phyloP scores from a whole-genome alignment of 2,888 invertebrate species.

The Halictus quadricinctus region DNA sequence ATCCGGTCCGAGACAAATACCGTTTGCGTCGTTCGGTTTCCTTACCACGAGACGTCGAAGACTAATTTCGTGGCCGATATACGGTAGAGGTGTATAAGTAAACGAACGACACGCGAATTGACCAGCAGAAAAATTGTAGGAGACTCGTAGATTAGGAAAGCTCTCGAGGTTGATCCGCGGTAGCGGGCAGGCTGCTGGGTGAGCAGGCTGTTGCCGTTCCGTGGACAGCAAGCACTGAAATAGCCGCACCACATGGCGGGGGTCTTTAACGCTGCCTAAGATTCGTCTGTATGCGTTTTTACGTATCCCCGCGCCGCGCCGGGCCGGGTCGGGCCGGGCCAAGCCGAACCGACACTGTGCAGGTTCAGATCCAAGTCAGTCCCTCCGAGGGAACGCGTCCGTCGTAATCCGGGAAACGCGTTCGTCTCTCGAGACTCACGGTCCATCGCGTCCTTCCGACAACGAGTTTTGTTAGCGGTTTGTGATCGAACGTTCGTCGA shows the following conservation, averaged over 20 bases:
- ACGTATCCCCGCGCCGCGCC: conserved; percentile 24
- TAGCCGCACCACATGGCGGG: conserved; percentile 80
- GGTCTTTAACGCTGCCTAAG: conserved; percentile 68
- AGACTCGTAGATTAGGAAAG: not conserved
- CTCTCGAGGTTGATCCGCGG: conserved; percentile 24
- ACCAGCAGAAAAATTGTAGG: not conserved
- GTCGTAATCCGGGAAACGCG: conserved; percentile 10
- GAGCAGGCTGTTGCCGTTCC: conserved; percentile 23
- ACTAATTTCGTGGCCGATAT: not conserved
- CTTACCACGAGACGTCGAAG: not conserved
- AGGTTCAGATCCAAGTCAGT: conserved; percentile 33
- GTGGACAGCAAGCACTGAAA: conserved; percentile 75
- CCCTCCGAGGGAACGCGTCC: conserved; percentile 25
- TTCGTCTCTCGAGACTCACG: not conserved
- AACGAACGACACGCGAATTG: not conserved
- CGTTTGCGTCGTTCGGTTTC: not conserved
- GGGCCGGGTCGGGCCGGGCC: not conserved
- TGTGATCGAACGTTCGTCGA: not conserved
- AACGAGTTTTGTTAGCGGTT: not conserved
- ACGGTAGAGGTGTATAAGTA: not conserved
- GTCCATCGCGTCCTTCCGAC: not conserved
- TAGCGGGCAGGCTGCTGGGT: not conserved
- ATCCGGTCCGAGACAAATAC: not conserved
- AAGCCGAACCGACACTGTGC: conserved; percentile 14
- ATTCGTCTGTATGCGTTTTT: conserved; percentile 51